Conservation (phyloP, 2,888 invertebrate species). For the Ormyrus rosae region DNA sequence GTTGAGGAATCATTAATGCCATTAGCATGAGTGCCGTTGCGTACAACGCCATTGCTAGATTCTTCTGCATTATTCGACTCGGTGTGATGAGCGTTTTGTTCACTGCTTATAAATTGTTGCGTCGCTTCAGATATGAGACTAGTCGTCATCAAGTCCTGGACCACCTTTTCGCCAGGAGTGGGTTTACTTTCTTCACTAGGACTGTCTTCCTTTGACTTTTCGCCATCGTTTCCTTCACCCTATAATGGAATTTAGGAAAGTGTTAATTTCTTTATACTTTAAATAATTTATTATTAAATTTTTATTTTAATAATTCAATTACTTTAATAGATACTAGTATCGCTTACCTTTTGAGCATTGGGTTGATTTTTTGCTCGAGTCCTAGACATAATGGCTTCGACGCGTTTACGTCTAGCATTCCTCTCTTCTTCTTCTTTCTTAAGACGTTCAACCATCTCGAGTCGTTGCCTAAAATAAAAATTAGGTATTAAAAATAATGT, state of each 20-base stretch:
- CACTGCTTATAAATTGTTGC: conserved; percentile 71
- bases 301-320: background rate
- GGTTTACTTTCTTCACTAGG: conserved; percentile 71
- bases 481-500: background rate
- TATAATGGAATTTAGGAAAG: conserved; percentile 45
- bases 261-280: background rate
- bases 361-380: conserved; percentile 82
- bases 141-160: conserved; percentile 72
- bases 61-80: conserved; percentile 38
- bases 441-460: conserved; percentile 89
- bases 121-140: conserved; percentile 74
- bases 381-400: conserved; percentile 94
- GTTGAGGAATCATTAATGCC: conserved; percentile 70
- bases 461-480: conserved; percentile 78
- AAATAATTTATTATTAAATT: background rate
- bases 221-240: conserved; percentile 71
- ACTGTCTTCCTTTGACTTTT: conserved; percentile 73
- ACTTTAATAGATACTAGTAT: background rate
- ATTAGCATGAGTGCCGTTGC: conserved; percentile 69
- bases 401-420: conserved; percentile 90
- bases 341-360: conserved; percentile 75
- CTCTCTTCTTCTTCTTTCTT: conserved; percentile 93
- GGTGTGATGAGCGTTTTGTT: conserved; percentile 61
- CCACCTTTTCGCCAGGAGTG: conserved; percentile 66
- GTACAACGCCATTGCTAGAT: conserved; percentile 64